Percentiles rank a stretch among this genome's conserved stretches.
Evolutionary conservation across 1,140 invertebrate species (phyloP).

Genomic region (Steinernema khuongi): DNA sequence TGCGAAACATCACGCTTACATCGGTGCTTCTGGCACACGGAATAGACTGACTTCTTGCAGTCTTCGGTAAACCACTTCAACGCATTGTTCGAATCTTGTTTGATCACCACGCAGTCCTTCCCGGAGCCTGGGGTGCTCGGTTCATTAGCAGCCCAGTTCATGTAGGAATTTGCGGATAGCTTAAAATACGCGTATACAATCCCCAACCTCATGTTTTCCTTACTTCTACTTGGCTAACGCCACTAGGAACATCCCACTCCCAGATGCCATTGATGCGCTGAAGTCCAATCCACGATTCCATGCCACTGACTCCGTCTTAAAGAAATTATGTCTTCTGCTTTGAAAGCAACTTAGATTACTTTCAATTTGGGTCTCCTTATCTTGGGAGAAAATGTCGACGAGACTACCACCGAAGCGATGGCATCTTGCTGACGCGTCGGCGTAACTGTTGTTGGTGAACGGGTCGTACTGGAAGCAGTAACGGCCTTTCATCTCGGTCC

Average conservation of each 20-base stretch:
- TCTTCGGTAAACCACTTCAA: constrained; percentile 25
- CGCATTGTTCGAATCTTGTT: neutral
- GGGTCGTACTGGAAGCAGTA: neutral
- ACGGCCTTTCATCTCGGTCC: neutral
- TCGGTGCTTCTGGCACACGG: constrained; percentile 34
- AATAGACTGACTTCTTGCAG: constrained; percentile 5
- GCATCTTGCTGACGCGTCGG: neutral
- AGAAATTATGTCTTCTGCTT: no score
- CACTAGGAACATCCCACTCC: constrained; percentile 36
- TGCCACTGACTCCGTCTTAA: neutral
- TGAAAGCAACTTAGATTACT: neutral
- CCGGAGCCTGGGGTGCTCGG: constrained; percentile 15
- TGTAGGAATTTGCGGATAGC: constrained; percentile 7
- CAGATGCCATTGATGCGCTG: constrained; percentile 18
- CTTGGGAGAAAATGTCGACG: neutral
- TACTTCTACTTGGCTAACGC: constrained; percentile 20
- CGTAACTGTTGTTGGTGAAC: neutral
- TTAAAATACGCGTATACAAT: neutral
- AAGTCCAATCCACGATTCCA: constrained; percentile 28
- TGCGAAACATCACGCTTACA: constrained; percentile 20
- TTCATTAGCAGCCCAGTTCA: constrained; percentile 26
- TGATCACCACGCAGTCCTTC: constrained; percentile 26
- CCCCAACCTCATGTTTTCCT: neutral
- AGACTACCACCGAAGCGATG: neutral
- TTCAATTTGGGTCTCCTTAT: neutral